These are phyloP conservation scores for Muscicapa striata DNA, from an alignment of 2,797 vertebrate genomes.

Conservation along the genomic window DNA sequence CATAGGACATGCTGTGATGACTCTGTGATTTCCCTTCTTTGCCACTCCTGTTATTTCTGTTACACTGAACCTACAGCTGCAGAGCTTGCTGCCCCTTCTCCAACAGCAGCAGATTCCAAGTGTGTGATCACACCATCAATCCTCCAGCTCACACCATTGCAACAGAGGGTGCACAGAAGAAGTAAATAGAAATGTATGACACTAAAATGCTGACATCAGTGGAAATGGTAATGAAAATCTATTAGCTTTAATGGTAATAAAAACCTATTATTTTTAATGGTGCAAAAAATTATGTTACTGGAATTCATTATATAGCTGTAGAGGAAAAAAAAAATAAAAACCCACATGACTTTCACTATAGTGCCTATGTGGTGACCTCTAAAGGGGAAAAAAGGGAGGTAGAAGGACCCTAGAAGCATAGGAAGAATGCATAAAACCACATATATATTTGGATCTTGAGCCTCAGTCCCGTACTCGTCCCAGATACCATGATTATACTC, in stretches of 20 bases:
- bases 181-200: conserved; percentile 27
- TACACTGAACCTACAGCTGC: not conserved
- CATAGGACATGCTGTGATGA: not conserved
- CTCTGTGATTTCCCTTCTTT: not conserved
- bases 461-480: not conserved
- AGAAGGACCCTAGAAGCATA: not conserved
- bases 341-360: not conserved
- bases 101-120: not conserved
- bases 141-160: not conserved
- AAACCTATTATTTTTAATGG: not conserved
- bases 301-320: not conserved
- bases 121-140: not conserved
- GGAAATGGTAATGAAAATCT: not conserved
- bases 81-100: not conserved
- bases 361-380: not conserved
- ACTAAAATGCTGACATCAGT: conserved; percentile 4
- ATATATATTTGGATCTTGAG: not conserved
- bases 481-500: not conserved
- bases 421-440: not conserved
- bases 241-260: not conserved
- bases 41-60: not conserved
- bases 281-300: not conserved
- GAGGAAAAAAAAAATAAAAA: not conserved
- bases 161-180: conserved; percentile 2
- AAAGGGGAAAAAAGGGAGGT: not conserved